phyloP scores from a whole-genome alignment of 2,113 vertebrate genomes.

The Indicator indicator region DNA sequence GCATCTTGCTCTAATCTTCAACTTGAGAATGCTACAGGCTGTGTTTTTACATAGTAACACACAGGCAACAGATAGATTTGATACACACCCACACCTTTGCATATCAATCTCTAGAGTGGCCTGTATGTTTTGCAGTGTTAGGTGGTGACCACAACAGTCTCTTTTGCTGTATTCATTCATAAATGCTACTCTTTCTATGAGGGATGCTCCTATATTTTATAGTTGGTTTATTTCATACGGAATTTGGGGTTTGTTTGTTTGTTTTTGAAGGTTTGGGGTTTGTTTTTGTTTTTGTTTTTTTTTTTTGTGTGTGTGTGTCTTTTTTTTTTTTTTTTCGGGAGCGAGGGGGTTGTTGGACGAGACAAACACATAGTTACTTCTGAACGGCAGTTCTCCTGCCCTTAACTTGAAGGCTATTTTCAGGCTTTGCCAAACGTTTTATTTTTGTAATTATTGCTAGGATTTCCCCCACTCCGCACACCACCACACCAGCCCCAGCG shows the following conservation, averaged over 20 bases:
- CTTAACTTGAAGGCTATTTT: conserved; percentile 55
- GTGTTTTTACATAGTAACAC: not conserved
- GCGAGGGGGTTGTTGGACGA: no score
- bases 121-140: not conserved
- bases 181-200: not conserved
- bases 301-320: not conserved
- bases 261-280: no score
- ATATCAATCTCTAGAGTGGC: not conserved
- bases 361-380: not conserved
- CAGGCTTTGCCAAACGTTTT: conserved; percentile 62
- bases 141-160: not conserved
- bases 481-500: not conserved
- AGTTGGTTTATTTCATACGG: not conserved
- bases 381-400: not conserved
- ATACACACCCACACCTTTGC: not conserved
- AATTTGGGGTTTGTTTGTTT: no score
- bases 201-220: not conserved
- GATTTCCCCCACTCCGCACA: not conserved
- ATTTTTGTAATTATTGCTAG: conserved; percentile 71
- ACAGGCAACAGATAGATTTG: not conserved
- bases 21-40: not conserved
- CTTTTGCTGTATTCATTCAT: not conserved
- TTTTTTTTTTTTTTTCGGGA: not conserved
- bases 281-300: no score
- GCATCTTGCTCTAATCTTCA: conserved; percentile 13